Base-by-base conservation (phyloP, 2,113 vertebrate genomes). In the Delphinapterus leucas region DNA sequence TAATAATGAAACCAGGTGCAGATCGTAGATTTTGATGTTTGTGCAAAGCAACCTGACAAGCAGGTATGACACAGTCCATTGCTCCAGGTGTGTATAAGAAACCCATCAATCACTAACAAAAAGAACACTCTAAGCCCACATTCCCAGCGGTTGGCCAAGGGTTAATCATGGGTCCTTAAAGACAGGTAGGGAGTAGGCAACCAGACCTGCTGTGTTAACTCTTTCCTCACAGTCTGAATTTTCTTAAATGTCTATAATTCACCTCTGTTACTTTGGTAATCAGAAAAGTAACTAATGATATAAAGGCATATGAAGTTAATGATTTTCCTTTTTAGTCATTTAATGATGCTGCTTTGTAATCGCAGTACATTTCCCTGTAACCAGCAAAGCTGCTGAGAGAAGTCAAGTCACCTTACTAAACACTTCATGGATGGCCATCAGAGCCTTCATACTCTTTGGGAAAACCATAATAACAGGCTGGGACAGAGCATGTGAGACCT, bases 171-270 rank as follows among this genome's bases (percentile, higher is more conserved):
- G 70, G 25, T 71, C n/a, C 49, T 44, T 26, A 31, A 73, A 90
- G 14, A 47, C 4, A 7, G 0, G 20, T 33, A 60, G 93, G 47
- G 71, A 88, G 28, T 49, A 60, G 84, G 65, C 49, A 71, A 67
- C 68, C 79, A 44, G 23, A 65, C 13, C 61, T 73, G 49, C 36
- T 93, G 23, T 58, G 28, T 89, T 92, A 94, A 89, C 61, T 67
- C 10, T 95, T 93, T 58, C 80, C 38, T 95, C 58, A 81, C 36
- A 41, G 76, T 85, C 53, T 76, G 3, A 38, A 60, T 93, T 94
- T 95, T 49, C 83, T 81, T 81, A 82, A 49, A 77, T 96, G 67
- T 58, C 77, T 93, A 8, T 86, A 74, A 84, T 49, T 74, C 83
- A 84, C 31, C 14, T 53, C 8, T 61, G 31, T 88, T 88, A 91